Percentiles rank a stretch among this genome's conserved stretches.
Evolutionary conservation across 2,888 invertebrate species (phyloP).

Genomic region (Vanessa cardui): DNA sequence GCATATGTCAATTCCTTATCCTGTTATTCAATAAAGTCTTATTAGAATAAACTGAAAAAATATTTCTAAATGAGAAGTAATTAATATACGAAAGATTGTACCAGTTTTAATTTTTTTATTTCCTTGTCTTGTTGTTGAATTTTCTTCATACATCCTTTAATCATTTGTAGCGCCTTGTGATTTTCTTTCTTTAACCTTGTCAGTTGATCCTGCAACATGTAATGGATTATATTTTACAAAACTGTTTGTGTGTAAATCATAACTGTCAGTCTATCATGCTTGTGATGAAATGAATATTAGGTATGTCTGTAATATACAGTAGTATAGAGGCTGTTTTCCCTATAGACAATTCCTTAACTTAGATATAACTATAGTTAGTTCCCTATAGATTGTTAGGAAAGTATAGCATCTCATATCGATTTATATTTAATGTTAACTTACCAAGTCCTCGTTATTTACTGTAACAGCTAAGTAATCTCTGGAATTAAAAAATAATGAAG

Average conservation of each 20-base stretch:
- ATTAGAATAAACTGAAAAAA: slow-evolving; percentile 4
- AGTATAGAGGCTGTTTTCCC: no score
- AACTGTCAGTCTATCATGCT: no score
- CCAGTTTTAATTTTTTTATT: slow-evolving; percentile 74
- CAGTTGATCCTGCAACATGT: slow-evolving; percentile 66
- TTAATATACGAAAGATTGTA: slow-evolving; percentile 41
- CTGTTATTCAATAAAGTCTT: slow-evolving; percentile 44
- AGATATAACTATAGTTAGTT: no score
- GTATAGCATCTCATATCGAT: no score
- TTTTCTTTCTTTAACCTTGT: slow-evolving; percentile 79
- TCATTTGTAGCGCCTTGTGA: slow-evolving; percentile 81
- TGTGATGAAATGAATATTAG: no score
- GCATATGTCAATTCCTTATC: slow-evolving; percentile 71
- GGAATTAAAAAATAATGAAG: slow-evolving; percentile 42
- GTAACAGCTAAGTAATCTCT: slow-evolving; percentile 69
- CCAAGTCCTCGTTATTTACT: slow-evolving; percentile 67
- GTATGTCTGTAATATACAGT: no score
- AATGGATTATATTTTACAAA: no score
- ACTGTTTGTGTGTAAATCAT: no score
- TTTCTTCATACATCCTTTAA: slow-evolving; percentile 82
- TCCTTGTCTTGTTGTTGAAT: slow-evolving; percentile 80
- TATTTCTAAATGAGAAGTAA: neutral
- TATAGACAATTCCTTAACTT: no score
- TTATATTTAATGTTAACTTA: slow-evolving; percentile 44
- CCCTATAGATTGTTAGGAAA: no score